Evolutionary conservation across 2,888 invertebrate species (phyloP), one percentile per base, ranked within the genome.

Genomic region (Litoditis marina): DNA sequence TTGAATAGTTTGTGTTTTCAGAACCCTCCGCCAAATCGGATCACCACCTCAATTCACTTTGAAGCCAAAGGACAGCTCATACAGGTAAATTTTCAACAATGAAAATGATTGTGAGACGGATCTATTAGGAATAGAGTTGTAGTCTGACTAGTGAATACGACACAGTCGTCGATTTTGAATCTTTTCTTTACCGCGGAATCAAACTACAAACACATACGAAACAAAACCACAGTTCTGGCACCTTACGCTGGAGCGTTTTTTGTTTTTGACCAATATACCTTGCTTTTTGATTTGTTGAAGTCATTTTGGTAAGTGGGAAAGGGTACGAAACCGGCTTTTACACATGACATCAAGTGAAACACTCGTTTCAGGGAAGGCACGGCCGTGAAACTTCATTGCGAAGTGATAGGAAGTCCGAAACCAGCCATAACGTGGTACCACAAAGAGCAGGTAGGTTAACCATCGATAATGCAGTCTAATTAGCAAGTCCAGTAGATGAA

Each of bases 381-480:
- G 0, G 68, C 65, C 11, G 73, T 73, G 8, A 70, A 73, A 56
- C 46, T 73, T 16, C 68, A 73, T 42, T 73, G 73, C 27, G 73
- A 73, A 46, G 73, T 71, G 7, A 63, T 68, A 51, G 72, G 72
- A 49, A 47, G 59, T 25, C 72, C 72, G 22, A 69, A 68, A 56
- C 72, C 72, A 4, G 46, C 44, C 7, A 64, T 72, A 19, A 50
- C 34, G 13, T 72, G 72, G 72, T 68, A 60, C 36, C 58, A 63
- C 32, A 72, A 72, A 51, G 65, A 68, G 32, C 50, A 63, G 32
- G 58, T 65, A 36, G 30, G 34, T 5, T 25, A 7, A 22, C 25
- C 19, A 16, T 39, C 16, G n/a, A n/a, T n/a, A n/a, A n/a, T n/a
- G n/a, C n/a, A n/a, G n/a, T n/a, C n/a, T n/a, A n/a, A n/a, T n/a